Base-by-base conservation (phyloP, 2,113 vertebrate species). In the Callocephalon fimbriatum region DNA sequence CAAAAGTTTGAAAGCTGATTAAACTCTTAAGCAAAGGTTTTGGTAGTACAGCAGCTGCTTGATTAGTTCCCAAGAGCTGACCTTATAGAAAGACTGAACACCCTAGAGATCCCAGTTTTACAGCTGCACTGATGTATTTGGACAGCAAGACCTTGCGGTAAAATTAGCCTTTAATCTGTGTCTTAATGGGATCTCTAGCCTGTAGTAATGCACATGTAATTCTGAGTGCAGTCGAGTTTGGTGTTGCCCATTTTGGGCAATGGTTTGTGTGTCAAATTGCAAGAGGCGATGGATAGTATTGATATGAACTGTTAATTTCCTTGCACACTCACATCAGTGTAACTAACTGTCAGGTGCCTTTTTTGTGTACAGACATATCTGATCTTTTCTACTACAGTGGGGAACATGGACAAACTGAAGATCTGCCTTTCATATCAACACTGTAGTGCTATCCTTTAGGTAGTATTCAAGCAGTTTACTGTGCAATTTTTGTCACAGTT, bases 301-400 rank as follows among this genome's bases (percentile, higher is more conserved):
- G 91, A 21, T 31, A 13, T 8, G 67, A 91, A 80, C 77, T 73
- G 56, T 26, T 5, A 13, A 68, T 50, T 91, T 91, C 37, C 15
- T 42, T 35, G 65, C 86, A 58, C 90, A 42, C 44, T 86, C 63
- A 35, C 2, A 2, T 82, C 79, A 47, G 27, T 47, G 56, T 63
- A 48, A 83, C 61, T 63, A 89, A 78, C 93, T 95, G 47, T 86
- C 81, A 74, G 91, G 95, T 93, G 91, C 91, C 90, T 97, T 95
- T 94, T 92, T 84, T 86, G 86, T 90, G 85, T 86, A 73, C 80
- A 73, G 35, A 93, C 90, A 27, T 71, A 84, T 85, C 44, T 29
- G 50, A 47, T 65, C 76, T 47, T 67, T 88, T 68, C 89, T 90
- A 13, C 51, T 61, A 21, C 93, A 44, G 76, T 42, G 45, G 81